These are phyloP conservation scores for Ylistrum balloti DNA, from an alignment of 1,140 invertebrate genomes.

Conservation along the genomic window DNA sequence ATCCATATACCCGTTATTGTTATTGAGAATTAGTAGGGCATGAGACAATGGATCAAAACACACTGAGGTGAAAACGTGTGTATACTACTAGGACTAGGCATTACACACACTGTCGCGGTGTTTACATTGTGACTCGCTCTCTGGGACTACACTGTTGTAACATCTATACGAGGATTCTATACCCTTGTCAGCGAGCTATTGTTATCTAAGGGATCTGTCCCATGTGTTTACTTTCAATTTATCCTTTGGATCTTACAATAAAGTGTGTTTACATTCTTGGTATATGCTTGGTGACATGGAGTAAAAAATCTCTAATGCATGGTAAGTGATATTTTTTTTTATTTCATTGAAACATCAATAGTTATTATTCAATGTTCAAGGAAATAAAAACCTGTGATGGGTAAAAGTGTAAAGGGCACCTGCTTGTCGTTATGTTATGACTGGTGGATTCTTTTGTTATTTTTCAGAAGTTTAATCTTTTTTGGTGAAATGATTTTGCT, in stretches of 20 bases:
- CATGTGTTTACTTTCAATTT: slow-evolving; percentile 33
- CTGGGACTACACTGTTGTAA: neutral
- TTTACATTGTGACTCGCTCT: neutral
- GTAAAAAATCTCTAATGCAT: neutral
- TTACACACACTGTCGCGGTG: neutral
- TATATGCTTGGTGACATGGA: neutral
- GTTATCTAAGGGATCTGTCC: neutral
- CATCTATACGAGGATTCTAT: neutral
- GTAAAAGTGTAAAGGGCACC: too few relatives aligned
- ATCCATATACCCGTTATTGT: slow-evolving; percentile 38
- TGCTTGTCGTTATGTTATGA: too few relatives aligned
- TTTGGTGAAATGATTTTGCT: neutral
- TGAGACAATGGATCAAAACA: neutral
- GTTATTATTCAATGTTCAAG: neutral
- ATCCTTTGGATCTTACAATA: neutral
- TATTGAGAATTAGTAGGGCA: neutral
- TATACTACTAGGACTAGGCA: neutral
- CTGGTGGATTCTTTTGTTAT: too few relatives aligned
- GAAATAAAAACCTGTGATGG: too few relatives aligned
- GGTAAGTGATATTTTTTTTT: neutral
- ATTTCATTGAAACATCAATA: neutral
- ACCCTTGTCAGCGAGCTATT: neutral
- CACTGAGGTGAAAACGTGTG: slow-evolving; percentile 9
- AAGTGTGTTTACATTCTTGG: neutral
- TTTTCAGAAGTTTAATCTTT: neutral